A percentile compares a stretch with the other conserved stretches of the same genome.
Evolutionary conservation across 2,113 vertebrate genomes (phyloP).

Genomic region (Nothocercus nigrocapillus): DNA sequence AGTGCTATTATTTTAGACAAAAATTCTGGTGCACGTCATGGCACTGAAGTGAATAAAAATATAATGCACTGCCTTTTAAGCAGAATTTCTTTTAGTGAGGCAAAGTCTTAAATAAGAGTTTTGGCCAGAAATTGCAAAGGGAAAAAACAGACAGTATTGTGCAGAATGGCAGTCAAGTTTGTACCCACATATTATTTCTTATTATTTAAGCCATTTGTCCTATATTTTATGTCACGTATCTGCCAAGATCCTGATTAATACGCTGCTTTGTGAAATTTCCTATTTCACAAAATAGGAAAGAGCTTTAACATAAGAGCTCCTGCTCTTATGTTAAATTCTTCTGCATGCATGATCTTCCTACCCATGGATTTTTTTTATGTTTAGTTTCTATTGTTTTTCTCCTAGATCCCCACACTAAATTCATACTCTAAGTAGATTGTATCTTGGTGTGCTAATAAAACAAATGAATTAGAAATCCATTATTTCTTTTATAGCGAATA

Average conservation of each 20-base stretch:
- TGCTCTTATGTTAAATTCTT: background rate
- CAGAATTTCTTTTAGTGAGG: background rate
- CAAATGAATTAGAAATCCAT: background rate
- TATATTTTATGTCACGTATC: background rate
- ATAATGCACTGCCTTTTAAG: background rate
- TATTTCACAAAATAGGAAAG: background rate
- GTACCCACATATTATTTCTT: background rate
- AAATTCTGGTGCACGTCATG: background rate
- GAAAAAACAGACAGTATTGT: background rate
- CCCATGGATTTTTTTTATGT: background rate
- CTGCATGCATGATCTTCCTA: background rate
- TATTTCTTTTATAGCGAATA: background rate
- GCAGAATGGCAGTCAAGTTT: background rate
- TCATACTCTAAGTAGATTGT: background rate
- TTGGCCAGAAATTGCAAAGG: background rate
- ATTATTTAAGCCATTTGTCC: background rate
- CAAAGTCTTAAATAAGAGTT: background rate
- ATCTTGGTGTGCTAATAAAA: background rate
- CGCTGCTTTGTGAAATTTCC: background rate
- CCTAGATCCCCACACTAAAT: background rate
- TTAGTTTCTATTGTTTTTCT: background rate
- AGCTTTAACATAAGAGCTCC: background rate
- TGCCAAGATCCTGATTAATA: background rate
- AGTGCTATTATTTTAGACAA: background rate
- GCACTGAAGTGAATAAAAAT: background rate